A percentile compares a stretch with the other conserved stretches of the same genome.
Conservation (phyloP, 2,888 invertebrate species). For the Acrobasis consociella region DNA sequence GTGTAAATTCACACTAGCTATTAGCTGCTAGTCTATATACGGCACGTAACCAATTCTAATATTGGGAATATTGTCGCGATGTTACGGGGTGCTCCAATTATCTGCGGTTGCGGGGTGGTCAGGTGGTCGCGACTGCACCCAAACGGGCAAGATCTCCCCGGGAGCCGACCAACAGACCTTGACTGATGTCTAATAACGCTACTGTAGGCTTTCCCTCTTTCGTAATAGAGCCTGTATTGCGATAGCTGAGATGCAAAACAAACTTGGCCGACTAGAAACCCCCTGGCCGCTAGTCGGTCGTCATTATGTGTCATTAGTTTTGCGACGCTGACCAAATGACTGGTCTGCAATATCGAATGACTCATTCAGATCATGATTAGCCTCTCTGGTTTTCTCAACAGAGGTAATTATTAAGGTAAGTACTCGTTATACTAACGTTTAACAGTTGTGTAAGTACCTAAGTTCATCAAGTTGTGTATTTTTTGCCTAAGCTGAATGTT, state of each 20-base stretch:
- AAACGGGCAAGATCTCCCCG: conserved; percentile 63
- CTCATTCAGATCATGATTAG: conserved; percentile 77
- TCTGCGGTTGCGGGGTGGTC: conserved; percentile 59
- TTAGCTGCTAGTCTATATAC: neutral
- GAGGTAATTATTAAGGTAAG: conserved; percentile 42
- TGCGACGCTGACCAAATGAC: conserved; percentile 83
- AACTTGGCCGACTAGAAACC: conserved; percentile 47
- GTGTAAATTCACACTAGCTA: conserved; percentile 18
- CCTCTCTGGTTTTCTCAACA: conserved; percentile 67
- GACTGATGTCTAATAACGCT: conserved; percentile 53
- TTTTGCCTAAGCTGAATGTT: too few relatives aligned
- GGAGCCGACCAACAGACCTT: conserved; percentile 72
- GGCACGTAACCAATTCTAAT: conserved; percentile 30
- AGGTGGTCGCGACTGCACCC: conserved; percentile 67
- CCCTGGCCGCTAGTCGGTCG: conserved; percentile 66
- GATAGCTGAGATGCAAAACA: conserved; percentile 34
- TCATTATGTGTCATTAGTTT: conserved; percentile 83
- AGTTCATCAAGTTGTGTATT: neutral
- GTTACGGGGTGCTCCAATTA: conserved; percentile 63
- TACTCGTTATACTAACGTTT: conserved; percentile 24
- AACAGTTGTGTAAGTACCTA: neutral
- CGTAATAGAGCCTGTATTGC: conserved; percentile 50
- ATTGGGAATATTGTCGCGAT: conserved; percentile 44
- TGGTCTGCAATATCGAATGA: conserved; percentile 79
- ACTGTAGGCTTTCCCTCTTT: conserved; percentile 35